phyloP scores from a whole-genome alignment of 2,888 invertebrate species.

The Xanthia togata region DNA sequence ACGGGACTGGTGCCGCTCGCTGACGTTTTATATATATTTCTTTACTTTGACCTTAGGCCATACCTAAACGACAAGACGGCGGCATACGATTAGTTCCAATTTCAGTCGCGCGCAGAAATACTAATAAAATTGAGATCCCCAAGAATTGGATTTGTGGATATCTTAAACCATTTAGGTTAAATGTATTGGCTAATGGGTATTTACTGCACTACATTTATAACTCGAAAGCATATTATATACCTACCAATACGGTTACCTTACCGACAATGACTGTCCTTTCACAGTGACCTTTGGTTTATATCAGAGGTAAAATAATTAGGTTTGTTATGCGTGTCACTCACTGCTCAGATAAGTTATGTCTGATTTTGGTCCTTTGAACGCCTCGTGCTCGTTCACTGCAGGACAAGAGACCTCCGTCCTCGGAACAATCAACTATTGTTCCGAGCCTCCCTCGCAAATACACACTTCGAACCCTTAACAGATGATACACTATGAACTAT shows the following conservation, averaged over 20 bases:
- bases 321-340: no score
- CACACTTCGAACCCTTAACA: no score
- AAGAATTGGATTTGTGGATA: background rate
- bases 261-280: background rate
- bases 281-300: background rate
- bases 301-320: no score
- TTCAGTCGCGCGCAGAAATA: no score
- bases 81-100: no score
- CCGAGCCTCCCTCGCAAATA: background rate
- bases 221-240: background rate
- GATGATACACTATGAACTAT: background rate
- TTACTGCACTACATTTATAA: background rate
- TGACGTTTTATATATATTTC: no score
- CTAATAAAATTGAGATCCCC: no score
- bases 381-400: background rate
- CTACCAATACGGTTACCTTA: background rate
- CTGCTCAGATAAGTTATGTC: background rate
- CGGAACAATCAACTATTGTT: no score
- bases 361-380: background rate
- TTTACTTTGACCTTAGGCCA: no score
- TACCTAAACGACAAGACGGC: no score
- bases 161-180: no score
- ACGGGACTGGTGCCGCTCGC: no score
- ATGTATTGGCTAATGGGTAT: background rate
- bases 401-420: background rate